Conservation (phyloP, 2,888 invertebrate species). For the Latrodectus hesperus region DNA sequence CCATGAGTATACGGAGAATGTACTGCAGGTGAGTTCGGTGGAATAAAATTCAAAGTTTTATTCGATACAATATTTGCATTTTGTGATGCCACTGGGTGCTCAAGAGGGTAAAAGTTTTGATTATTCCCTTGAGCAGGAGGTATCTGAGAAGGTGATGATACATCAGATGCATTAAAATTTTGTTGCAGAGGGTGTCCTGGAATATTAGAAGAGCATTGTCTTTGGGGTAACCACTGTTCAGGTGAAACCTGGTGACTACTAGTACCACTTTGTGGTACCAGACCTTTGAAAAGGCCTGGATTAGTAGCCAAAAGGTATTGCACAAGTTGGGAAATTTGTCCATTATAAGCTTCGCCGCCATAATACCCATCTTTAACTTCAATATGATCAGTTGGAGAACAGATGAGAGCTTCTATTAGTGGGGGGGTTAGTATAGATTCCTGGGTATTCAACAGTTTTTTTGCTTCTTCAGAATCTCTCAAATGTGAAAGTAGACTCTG, state of each 20-base stretch:
- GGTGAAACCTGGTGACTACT: conserved; percentile 47
- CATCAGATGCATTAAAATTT: conserved; percentile 46
- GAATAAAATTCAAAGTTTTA: conserved; percentile 48
- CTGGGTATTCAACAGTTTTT: conserved; percentile 57
- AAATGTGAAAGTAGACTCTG: conserved; percentile 66
- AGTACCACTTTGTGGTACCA: conserved; percentile 38
- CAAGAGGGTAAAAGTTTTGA: conserved; percentile 60
- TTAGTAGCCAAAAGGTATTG: conserved; percentile 60
- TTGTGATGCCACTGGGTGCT: conserved; percentile 48
- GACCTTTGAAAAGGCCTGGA: conserved; percentile 64
- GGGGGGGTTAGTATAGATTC: conserved; percentile 64
- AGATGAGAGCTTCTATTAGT: conserved; percentile 66
- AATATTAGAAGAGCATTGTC: conserved; percentile 51
- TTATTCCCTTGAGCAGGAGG: conserved; percentile 58
- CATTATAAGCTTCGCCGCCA: conserved; percentile 59
- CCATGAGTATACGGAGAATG: conserved; percentile 62
- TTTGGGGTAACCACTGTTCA: conserved; percentile 63
- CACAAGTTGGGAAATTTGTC: conserved; percentile 64
- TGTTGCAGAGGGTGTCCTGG: conserved; percentile 60
- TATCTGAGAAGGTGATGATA: conserved; percentile 63
- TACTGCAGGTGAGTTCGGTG: conserved; percentile 55
- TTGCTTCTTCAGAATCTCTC: conserved; percentile 68
- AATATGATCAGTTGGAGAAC: conserved; percentile 62
- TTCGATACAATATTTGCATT: conserved; percentile 46
- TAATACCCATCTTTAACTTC: conserved; percentile 70